Conservation (phyloP, 2,797 vertebrate species). For the Enteromius trimaculatus region DNA sequence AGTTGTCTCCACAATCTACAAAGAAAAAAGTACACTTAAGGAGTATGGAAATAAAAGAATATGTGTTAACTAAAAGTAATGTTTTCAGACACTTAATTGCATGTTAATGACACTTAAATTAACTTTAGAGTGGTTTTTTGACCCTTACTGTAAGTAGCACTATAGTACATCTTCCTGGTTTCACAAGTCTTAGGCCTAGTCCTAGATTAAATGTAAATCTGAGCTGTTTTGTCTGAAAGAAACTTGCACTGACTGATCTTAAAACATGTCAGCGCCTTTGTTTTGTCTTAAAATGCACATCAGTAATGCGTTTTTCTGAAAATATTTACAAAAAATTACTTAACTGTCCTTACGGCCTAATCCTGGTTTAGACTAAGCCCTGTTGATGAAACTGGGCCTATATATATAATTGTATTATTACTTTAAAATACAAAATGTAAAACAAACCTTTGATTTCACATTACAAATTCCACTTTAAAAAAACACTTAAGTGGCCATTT, state of each 20-base stretch:
- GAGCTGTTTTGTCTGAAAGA: too few relatives aligned
- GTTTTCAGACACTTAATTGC: background rate
- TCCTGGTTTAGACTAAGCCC: too few relatives aligned
- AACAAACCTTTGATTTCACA: background rate
- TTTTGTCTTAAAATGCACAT: too few relatives aligned
- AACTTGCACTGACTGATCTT: too few relatives aligned
- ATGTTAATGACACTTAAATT: background rate
- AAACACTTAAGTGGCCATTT: background rate
- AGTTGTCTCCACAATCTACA: background rate
- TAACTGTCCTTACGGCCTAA: too few relatives aligned
- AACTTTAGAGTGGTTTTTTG: background rate
- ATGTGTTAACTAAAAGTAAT: background rate
- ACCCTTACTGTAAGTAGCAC: background rate
- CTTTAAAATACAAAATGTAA: background rate
- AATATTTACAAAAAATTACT: too few relatives aligned
- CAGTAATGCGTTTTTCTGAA: too few relatives aligned
- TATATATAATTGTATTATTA: background rate
- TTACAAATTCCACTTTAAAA: background rate
- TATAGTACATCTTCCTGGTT: background rate
- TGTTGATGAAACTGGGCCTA: too few relatives aligned
- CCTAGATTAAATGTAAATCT: too few relatives aligned
- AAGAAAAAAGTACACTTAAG: background rate
- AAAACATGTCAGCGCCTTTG: too few relatives aligned
- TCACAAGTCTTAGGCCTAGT: too few relatives aligned
- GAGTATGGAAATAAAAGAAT: background rate